Percentiles rank a stretch among this genome's conserved stretches.
These are phyloP conservation scores for Xiphorhynchus elegans DNA, from an alignment of 2,113 vertebrate species.

Conservation along the genomic window DNA sequence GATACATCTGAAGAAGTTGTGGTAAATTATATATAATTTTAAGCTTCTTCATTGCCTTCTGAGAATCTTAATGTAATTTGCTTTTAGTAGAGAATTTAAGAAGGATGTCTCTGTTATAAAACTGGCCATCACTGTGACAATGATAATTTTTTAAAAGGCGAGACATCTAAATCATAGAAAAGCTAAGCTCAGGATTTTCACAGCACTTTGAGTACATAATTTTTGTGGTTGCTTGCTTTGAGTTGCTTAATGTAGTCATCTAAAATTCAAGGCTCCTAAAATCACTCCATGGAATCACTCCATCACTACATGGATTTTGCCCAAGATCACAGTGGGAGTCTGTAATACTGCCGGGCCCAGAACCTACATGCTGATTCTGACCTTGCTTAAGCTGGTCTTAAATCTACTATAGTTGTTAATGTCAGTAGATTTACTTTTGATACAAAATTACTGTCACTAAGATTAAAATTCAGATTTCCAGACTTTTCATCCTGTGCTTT, in stretches of 20 bases:
- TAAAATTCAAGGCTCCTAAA: slow-evolving; percentile 66
- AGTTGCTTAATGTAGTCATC: slow-evolving; percentile 59
- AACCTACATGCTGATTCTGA: slow-evolving; percentile 56
- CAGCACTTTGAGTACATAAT: slow-evolving; percentile 41
- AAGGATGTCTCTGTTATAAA: background rate
- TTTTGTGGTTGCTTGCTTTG: slow-evolving; percentile 51
- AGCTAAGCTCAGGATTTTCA: slow-evolving; percentile 45
- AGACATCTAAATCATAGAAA: slow-evolving; percentile 47
- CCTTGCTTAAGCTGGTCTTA: slow-evolving; percentile 40
- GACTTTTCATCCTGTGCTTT: slow-evolving; percentile 29
- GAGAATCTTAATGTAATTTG: slow-evolving; percentile 19
- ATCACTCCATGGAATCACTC: slow-evolving; percentile 47
- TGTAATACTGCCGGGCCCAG: background rate
- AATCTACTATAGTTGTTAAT: slow-evolving; percentile 46
- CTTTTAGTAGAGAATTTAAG: slow-evolving; percentile 33
- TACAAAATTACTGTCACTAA: background rate
- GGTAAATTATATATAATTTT: slow-evolving; percentile 39
- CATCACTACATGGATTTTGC: slow-evolving; percentile 36
- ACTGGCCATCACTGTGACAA: background rate
- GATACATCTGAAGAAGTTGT: background rate
- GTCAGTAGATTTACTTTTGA: slow-evolving; percentile 51
- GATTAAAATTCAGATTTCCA: slow-evolving; percentile 27
- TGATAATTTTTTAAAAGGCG: slow-evolving; percentile 35
- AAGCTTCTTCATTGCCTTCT: background rate
- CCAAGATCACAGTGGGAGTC: slow-evolving; percentile 41